Evolutionary conservation across 2,113 vertebrate genomes (phyloP).

Genomic region (Campylorhamphus procurvoides): DNA sequence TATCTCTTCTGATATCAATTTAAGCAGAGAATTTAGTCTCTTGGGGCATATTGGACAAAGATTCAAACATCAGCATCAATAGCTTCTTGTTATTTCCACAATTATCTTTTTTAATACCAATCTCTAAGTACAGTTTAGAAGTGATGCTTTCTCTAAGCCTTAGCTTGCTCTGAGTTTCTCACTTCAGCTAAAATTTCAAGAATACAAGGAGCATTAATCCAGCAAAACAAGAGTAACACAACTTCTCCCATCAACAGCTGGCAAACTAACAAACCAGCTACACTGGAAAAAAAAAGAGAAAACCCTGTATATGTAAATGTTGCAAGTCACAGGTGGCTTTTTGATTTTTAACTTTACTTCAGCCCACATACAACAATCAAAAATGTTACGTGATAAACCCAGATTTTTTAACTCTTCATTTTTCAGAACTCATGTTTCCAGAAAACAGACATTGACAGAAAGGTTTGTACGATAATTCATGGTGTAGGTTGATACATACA

Average conservation of each 20-base stretch:
- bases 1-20: background rate
- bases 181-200: background rate
- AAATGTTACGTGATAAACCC: background rate
- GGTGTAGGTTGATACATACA: background rate
- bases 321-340: background rate
- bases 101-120: background rate
- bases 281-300: background rate
- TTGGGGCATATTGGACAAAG: background rate
- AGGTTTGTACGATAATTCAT: background rate
- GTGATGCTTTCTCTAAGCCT: background rate
- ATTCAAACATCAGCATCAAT: background rate
- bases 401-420: background rate
- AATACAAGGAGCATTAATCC: background rate
- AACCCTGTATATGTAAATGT: background rate
- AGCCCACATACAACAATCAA: background rate
- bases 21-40: background rate
- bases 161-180: background rate
- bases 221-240: background rate
- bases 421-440: background rate
- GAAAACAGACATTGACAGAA: background rate
- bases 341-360: background rate
- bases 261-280: background rate
- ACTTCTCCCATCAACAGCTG: background rate
- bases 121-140: background rate
- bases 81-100: background rate